These are phyloP conservation scores for Arizona elegans DNA, from an alignment of 2,113 vertebrate genomes.

Conservation along the genomic window DNA sequence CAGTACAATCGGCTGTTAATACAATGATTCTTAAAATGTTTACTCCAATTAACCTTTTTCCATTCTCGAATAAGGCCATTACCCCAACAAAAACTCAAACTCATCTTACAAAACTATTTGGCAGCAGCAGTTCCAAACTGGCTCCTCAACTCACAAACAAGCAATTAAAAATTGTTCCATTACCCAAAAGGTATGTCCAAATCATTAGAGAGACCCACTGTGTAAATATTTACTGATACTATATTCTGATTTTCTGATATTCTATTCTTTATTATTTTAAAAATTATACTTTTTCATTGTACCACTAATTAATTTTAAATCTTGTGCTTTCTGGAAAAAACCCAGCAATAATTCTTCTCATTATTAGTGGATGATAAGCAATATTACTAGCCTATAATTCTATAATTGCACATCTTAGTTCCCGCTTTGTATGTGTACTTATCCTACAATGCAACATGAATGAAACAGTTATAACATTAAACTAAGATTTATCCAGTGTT, in stretches of 20 bases:
- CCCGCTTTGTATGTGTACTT: background rate
- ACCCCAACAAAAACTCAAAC: background rate
- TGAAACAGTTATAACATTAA: background rate
- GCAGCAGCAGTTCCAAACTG: background rate
- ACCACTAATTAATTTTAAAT: background rate
- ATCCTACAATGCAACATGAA: background rate
- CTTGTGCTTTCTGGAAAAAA: background rate
- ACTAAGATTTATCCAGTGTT: background rate
- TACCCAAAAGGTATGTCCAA: background rate
- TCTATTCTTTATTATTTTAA: background rate
- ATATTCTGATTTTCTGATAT: background rate
- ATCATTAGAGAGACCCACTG: background rate
- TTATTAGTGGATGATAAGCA: background rate
- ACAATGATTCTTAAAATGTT: background rate
- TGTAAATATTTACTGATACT: background rate
- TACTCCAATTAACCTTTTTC: background rate
- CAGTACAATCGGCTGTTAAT: background rate
- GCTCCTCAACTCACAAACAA: background rate
- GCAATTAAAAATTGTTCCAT: background rate
- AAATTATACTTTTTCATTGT: background rate
- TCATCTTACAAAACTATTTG: background rate
- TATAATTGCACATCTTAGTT: background rate
- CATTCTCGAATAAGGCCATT: background rate
- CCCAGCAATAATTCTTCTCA: background rate
- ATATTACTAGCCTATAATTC: no score